Percentiles rank a stretch among this genome's conserved stretches.
phyloP scores from a whole-genome alignment of 2,113 vertebrate species.

The Arothron firmamentum region DNA sequence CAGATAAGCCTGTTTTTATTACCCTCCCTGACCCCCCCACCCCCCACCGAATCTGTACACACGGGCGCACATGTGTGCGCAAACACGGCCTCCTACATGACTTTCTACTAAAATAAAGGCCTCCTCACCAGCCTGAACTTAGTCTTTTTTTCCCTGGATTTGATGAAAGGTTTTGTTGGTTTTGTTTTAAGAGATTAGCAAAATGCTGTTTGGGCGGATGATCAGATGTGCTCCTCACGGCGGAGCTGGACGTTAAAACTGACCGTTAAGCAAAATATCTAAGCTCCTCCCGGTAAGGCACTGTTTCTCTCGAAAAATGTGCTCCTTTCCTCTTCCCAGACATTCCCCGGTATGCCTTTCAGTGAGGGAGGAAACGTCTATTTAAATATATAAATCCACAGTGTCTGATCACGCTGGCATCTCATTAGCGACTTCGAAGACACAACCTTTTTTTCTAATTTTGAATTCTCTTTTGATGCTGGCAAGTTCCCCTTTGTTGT shows the following conservation, averaged over 20 bases:
- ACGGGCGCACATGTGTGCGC: conserved; percentile 13
- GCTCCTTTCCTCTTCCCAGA: background rate
- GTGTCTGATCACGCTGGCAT: conserved; percentile 38
- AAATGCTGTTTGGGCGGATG: conserved; percentile 12
- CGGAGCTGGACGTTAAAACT: conserved; percentile 27
- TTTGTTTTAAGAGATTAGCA: conserved; percentile 46
- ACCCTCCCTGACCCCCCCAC: conserved; percentile 52
- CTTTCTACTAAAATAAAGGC: conserved; percentile 7
- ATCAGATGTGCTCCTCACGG: conserved; percentile 46
- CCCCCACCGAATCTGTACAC: conserved; percentile 22
- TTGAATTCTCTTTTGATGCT: conserved; percentile 48
- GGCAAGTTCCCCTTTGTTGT: conserved; percentile 26
- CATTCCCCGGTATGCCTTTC: conserved; percentile 4
- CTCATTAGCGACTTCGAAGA: conserved; percentile 33
- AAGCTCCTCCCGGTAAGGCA: conserved; percentile 4
- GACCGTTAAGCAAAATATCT: conserved; percentile 37
- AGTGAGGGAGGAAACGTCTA: conserved; percentile 23
- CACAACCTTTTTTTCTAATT: conserved; percentile 42
- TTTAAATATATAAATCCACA: conserved; percentile 33
- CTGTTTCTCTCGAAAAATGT: background rate
- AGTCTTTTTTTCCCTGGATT: background rate
- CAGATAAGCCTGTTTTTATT: conserved; percentile 68
- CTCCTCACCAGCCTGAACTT: conserved; percentile 7
- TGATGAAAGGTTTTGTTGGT: conserved; percentile 3
- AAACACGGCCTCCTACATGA: conserved; percentile 15